Evolutionary conservation across 2,797 vertebrate species (phyloP), one percentile per base, ranked within the genome.

Genomic region (Lepus oiostolus): DNA sequence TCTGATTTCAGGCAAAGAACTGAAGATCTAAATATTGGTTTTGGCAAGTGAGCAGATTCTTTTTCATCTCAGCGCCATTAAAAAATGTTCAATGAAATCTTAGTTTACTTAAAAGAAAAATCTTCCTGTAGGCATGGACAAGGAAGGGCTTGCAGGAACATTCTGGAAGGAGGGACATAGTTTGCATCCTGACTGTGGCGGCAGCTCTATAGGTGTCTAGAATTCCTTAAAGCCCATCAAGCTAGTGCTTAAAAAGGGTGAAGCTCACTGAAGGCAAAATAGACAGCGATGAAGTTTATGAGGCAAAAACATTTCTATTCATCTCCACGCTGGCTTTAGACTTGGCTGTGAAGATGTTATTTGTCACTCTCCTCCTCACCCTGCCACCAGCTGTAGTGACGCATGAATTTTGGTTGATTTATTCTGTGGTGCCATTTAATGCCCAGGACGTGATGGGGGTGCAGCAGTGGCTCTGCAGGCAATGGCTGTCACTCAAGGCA

Each of bases 21-120:
- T 74, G 38, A 91, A 96, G 71, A 83, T 42, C 42, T 75, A 83
- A 90, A 81, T 94, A 9, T 90, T 88, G 72, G 81, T 93, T 83
- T 50, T 93, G 86, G 58, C 42, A 94, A 93, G 35, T 67, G 70
- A 94, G 47, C 4, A 65, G 54, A 72, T 85, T 94, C 35, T 68
- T 70, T 71, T 87, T 28, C 22, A 38, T 60, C 4, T 30, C 63
- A 38, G 30, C 30, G 50, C 58, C 81, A 28, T 65, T 90, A 65
- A 4, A 86, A 88, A 89, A 86, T 79, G 60, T 77, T 88, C 76
- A 88, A 35, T 60, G 92, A 94, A 76, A 47, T 28, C 2, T 70
- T 85, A 12, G 68, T 16, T 52, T 28, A 72, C 13, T 87, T 95
- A 62, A 82, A 79, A 77, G 17, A 79, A 83, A 93, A 63, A 28